Evolutionary conservation across 2,113 vertebrate species (phyloP).

Genomic region (Serranochromis macrocephalus): DNA sequence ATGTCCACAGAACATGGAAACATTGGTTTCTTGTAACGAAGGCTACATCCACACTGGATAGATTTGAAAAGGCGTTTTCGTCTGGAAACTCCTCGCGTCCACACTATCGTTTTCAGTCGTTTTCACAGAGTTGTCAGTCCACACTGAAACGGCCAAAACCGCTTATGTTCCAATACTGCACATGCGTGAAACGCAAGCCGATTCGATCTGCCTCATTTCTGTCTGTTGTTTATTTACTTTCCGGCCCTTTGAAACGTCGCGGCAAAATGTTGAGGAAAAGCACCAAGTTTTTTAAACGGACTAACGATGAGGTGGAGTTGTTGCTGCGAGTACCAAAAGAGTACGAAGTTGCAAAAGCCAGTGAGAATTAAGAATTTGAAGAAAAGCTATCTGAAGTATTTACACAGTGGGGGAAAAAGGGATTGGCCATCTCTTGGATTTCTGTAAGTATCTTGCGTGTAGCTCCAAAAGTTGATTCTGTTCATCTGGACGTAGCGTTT

Average conservation of each 20-base stretch:
- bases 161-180: not conserved
- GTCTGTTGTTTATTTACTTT: not conserved
- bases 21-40: not conserved
- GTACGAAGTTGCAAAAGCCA: not conserved
- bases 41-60: not conserved
- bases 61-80: not conserved
- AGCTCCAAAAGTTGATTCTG: not conserved
- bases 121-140: not conserved
- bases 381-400: not conserved
- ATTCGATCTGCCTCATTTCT: not conserved
- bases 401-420: rapidly evolving
- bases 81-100: not conserved
- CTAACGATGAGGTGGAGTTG: not conserved
- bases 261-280: not conserved
- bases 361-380: not conserved
- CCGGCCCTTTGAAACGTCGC: not conserved
- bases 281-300: not conserved
- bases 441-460: not conserved
- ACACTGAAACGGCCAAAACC: not conserved
- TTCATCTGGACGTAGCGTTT: not conserved
- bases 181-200: not conserved
- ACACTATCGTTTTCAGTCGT: not conserved
- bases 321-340: not conserved
- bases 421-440: not conserved
- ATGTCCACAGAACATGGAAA: not conserved